A percentile compares a stretch with the other conserved stretches of the same genome.
phyloP scores from a whole-genome alignment of 2,113 vertebrate genomes.

The Chiloscyllium plagiosum region DNA sequence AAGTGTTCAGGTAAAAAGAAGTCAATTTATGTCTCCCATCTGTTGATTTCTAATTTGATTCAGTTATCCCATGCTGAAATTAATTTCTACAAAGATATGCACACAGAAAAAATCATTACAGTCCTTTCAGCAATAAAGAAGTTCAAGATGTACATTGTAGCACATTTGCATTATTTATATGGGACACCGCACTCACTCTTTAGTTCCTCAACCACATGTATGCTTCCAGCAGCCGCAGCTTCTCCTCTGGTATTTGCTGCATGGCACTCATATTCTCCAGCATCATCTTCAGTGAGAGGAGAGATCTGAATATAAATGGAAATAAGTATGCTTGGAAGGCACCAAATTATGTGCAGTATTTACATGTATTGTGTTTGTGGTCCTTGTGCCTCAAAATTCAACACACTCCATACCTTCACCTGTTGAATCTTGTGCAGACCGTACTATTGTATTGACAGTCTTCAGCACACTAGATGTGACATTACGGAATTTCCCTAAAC shows the following conservation, averaged over 20 bases:
- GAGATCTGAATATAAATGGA: constrained; percentile 63
- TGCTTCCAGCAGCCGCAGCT: constrained; percentile 69
- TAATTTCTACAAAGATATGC: neutral
- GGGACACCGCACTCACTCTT: constrained; percentile 40
- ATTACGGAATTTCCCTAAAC: neutral
- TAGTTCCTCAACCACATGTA: constrained; percentile 71
- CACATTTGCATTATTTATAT: neutral
- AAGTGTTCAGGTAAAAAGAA: neutral
- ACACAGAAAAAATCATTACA: neutral
- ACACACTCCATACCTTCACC: neutral
- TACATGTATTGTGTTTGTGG: neutral
- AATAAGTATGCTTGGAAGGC: neutral
- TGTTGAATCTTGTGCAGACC: neutral
- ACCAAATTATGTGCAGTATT: neutral
- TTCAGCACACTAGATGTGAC: neutral
- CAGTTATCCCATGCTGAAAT: neutral
- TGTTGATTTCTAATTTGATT: neutral
- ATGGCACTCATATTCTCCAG: constrained; percentile 79
- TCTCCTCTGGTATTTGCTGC: constrained; percentile 76
- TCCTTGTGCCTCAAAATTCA: neutral
- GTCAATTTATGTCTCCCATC: neutral
- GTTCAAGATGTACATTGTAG: neutral
- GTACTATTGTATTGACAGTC: neutral
- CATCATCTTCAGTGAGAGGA: constrained; percentile 76
- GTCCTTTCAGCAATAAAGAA: neutral